phyloP scores from a whole-genome alignment of 2,113 vertebrate genomes.

The Psittacus erithacus region DNA sequence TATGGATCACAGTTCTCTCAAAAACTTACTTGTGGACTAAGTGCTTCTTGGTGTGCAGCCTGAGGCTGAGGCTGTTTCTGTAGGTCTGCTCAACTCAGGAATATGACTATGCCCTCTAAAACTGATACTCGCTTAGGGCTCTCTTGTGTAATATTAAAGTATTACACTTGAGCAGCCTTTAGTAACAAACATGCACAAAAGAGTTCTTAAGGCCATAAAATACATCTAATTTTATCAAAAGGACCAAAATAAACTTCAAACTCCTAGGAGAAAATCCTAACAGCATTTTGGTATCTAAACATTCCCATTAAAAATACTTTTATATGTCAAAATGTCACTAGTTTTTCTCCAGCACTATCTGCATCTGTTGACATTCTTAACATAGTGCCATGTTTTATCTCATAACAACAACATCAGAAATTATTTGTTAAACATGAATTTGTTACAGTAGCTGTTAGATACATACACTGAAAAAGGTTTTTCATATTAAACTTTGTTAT shows the following conservation, averaged over 20 bases:
- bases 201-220: background rate
- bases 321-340: background rate
- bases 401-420: background rate
- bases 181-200: background rate
- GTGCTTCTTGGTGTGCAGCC: background rate
- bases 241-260: background rate
- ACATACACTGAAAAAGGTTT: background rate
- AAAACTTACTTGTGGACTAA: background rate
- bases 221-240: background rate
- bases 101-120: background rate
- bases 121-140: background rate
- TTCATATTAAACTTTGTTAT: background rate
- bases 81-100: background rate
- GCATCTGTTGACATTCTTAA: background rate
- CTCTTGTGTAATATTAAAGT: background rate
- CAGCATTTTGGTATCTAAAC: constrained; percentile 2
- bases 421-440: background rate
- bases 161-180: background rate
- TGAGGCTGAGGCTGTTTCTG: background rate
- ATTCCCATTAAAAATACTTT: background rate
- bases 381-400: background rate
- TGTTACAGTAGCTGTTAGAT: background rate
- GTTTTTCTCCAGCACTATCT: no score
- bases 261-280: background rate
- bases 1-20: background rate